Evolutionary conservation across 2,797 vertebrate genomes (phyloP).

Genomic region (Diglossa cyanea): DNA sequence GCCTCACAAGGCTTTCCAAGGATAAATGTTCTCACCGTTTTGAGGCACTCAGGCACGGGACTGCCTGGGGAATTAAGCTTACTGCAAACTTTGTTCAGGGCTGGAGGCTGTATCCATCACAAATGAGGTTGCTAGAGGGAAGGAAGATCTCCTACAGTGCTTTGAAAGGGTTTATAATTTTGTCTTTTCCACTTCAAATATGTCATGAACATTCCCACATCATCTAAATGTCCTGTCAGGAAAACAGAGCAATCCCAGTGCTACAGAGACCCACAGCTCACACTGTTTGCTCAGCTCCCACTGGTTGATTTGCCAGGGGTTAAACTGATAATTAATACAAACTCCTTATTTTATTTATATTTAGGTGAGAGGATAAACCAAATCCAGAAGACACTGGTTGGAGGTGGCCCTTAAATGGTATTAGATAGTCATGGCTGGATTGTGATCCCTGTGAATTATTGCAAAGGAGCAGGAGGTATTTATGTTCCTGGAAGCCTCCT

Average conservation of each 20-base stretch:
- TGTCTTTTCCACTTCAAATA: background rate
- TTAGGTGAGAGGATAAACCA: background rate
- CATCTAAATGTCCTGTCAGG: background rate
- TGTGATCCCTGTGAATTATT: background rate
- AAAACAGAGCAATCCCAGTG: background rate
- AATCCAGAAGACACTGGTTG: background rate
- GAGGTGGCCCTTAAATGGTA: background rate
- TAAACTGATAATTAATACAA: background rate
- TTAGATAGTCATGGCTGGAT: background rate
- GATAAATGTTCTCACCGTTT: background rate
- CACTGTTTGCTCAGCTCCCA: background rate
- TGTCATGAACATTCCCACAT: accelerated
- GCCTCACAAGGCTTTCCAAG: background rate
- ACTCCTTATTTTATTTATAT: background rate
- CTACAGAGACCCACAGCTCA: background rate
- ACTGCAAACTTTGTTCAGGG: background rate
- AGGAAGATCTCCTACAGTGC: background rate
- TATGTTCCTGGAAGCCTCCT: background rate
- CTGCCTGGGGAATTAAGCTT: background rate
- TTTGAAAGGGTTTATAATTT: background rate
- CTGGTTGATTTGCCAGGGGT: background rate
- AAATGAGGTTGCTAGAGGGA: background rate
- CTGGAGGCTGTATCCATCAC: background rate
- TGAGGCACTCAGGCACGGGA: background rate
- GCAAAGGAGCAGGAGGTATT: background rate